These are phyloP conservation scores for Sinodicranocentrus sp. DNA, from an alignment of 2,888 invertebrate species.

Conservation along the genomic window DNA sequence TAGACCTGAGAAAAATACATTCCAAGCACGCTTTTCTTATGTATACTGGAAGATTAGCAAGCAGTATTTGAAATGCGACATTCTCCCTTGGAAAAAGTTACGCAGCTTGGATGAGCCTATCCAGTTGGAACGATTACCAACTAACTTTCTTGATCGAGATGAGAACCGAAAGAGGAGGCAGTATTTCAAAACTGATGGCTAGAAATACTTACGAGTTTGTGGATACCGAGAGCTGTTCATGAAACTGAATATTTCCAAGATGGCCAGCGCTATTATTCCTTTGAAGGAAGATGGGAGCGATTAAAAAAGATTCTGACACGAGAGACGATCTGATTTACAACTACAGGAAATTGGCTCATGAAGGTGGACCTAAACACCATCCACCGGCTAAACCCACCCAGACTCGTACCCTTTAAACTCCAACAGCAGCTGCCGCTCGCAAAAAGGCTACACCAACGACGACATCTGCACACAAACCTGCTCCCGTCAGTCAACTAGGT, in stretches of 20 bases:
- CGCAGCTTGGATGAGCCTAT: slow-evolving; percentile 14
- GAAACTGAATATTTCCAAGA: slow-evolving; percentile 46
- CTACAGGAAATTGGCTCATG: slow-evolving; percentile 18
- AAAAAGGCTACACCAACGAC: no score
- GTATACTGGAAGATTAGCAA: slow-evolving; percentile 18
- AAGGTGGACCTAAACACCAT: slow-evolving; percentile 1
- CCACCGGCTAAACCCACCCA: neutral
- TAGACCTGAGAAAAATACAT: neutral
- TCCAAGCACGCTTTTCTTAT: neutral
- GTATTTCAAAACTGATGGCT: neutral
- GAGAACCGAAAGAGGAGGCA: neutral
- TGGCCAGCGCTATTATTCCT: neutral
- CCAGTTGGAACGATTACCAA: slow-evolving; percentile 30
- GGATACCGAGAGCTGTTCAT: slow-evolving; percentile 47
- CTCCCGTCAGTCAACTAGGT: no score
- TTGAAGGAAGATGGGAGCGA: neutral
- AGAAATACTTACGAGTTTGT: slow-evolving; percentile 4
- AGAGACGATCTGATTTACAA: neutral
- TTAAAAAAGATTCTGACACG: neutral
- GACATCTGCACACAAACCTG: no score
- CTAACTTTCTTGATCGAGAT: slow-evolving; percentile 27
- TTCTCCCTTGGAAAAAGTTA: slow-evolving; percentile 17
- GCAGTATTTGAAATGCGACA: slow-evolving; percentile 37
- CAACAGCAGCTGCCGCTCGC: no score
- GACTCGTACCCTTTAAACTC: no score